Percentiles rank a stretch among this genome's conserved stretches.
phyloP scores from a whole-genome alignment of 2,113 vertebrate species.

The Anhinga rufa region DNA sequence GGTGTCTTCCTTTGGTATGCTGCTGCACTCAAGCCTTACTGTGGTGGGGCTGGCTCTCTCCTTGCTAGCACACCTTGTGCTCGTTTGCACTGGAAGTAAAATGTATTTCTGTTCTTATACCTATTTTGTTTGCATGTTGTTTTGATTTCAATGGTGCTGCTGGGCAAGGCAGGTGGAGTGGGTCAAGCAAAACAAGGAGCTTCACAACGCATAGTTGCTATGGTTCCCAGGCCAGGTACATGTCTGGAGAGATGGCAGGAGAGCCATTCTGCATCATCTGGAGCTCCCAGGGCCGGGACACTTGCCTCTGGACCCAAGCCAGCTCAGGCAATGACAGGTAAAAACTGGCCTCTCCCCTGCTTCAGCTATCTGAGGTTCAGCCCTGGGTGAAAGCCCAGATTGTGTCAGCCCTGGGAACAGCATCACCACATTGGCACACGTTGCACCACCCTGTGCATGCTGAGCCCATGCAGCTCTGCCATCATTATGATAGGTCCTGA shows the following conservation, averaged over 20 bases:
- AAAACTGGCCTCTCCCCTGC: background rate
- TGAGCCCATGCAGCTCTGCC: background rate
- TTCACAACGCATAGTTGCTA: background rate
- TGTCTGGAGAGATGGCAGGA: background rate
- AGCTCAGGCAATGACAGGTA: background rate
- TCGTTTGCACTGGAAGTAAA: background rate
- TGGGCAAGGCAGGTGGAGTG: background rate
- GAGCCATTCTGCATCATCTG: background rate
- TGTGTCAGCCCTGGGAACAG: background rate
- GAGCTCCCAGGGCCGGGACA: background rate
- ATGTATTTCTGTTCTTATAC: background rate
- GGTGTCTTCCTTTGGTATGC: background rate
- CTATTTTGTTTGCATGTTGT: background rate
- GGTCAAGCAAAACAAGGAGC: background rate
- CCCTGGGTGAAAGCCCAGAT: background rate
- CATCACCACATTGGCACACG: fast-evolving
- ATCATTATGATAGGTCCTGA: no score
- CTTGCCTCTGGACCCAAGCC: background rate
- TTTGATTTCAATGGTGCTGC: background rate
- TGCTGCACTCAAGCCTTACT: background rate
- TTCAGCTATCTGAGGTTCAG: background rate
- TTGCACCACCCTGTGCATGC: fast-evolving
- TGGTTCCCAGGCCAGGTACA: background rate
- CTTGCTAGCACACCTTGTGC: background rate
- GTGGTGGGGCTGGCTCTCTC: background rate